Conservation (phyloP, 2,797 vertebrate genomes). For the Periophthalmus magnuspinnatus region DNA sequence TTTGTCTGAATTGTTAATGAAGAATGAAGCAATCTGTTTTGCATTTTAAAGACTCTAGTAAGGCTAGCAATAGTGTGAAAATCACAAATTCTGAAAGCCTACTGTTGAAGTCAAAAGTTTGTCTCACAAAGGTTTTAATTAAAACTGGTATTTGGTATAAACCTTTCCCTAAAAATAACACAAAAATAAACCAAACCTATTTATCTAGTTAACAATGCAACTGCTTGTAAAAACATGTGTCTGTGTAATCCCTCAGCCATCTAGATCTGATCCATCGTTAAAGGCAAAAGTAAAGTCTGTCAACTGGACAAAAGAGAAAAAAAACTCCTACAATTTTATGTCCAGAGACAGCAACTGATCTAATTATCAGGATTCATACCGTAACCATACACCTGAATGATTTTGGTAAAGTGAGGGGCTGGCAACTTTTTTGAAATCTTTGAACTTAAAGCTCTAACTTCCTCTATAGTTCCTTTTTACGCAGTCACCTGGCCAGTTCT, state of each 20-base stretch:
- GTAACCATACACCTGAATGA: not conserved
- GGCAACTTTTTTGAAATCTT: not conserved
- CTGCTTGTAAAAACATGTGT: not conserved
- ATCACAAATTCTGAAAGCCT: not conserved
- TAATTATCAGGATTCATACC: too few relatives aligned
- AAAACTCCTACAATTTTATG: too few relatives aligned
- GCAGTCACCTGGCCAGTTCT: too few relatives aligned
- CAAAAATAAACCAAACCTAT: not conserved
- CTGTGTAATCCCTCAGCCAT: too few relatives aligned
- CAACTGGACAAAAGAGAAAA: too few relatives aligned
- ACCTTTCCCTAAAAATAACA: not conserved
- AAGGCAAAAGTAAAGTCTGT: too few relatives aligned
- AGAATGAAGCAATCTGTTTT: conserved; percentile 6
- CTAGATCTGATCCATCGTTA: too few relatives aligned
- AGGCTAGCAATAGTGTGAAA: not conserved
- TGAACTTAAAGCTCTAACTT: not conserved
- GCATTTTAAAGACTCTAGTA: not conserved
- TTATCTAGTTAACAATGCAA: not conserved
- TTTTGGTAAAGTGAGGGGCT: not conserved
- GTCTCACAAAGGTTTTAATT: not conserved
- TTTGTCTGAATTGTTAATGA: conserved; percentile 8
- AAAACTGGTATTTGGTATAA: not conserved
- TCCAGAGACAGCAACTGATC: too few relatives aligned
- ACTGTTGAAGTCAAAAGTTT: not conserved
- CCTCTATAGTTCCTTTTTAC: not conserved